Percentiles rank a stretch among this genome's conserved stretches.
Conservation (phyloP, 2,888 invertebrate genomes). For the Hipparchia sbordonii region DNA sequence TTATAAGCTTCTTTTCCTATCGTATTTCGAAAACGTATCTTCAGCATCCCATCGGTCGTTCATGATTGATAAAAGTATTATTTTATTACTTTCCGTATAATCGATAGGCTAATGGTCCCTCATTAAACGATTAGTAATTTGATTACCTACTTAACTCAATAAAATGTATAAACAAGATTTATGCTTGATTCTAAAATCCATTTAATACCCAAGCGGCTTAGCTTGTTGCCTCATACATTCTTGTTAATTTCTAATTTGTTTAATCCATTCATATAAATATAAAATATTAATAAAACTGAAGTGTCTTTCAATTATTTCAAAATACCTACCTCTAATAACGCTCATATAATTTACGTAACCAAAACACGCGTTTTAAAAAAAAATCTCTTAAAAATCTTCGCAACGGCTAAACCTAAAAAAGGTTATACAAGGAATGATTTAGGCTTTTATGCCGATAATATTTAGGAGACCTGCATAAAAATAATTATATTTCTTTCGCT, state of each 20-base stretch:
- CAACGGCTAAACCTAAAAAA: no score
- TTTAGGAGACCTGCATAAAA: no score
- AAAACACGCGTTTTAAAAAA: no score
- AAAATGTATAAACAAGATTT: background rate
- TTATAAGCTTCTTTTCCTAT: slow-evolving; percentile 3
- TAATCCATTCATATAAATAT: slow-evolving; percentile 3
- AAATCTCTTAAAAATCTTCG: no score
- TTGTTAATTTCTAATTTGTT: background rate
- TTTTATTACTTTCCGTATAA: slow-evolving; percentile 6
- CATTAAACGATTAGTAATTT: slow-evolving; percentile 8
- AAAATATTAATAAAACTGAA: background rate
- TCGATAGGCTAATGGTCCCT: background rate
- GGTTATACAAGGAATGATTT: no score
- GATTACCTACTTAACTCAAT: background rate
- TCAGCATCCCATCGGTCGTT: background rate
- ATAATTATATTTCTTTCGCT: no score
- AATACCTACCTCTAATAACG: no score
- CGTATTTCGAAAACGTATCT: background rate
- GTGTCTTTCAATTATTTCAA: background rate
- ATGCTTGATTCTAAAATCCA: slow-evolving; percentile 2
- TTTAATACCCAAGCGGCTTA: background rate
- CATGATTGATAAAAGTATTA: slow-evolving; percentile 19
- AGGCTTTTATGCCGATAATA: no score
- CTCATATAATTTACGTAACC: no score
- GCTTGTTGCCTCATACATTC: background rate